Evolutionary conservation across 2,797 vertebrate species (phyloP), one percentile per base, ranked within the genome.

Genomic region (Gallinago stenura): DNA sequence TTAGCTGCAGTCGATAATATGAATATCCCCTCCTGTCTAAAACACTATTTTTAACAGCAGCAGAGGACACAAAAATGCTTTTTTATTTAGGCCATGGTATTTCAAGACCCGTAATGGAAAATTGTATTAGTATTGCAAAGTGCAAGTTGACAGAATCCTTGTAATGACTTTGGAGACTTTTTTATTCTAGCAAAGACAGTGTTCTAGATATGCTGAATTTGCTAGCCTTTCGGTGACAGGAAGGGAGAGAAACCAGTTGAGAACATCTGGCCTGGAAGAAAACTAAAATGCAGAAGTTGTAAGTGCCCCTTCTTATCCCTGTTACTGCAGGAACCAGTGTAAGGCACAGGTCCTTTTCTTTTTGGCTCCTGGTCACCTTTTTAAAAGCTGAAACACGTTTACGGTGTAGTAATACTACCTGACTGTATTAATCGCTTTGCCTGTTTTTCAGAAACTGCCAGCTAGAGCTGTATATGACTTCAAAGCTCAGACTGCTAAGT

Each of bases 401-500:
- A 31, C 35, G 24, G 6, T 65, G 6, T 4, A 65, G 33, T 35
- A 64, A 45, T 39, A 35, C 45, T 77, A 37, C 18, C 26, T 84
- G 71, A 91, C 50, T 75, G 28, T 54, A 87, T 82, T 97, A 89
- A 98, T 91, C 53, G 22, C 66, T 95, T 94, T 93, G 41, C 83
- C 94, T 97, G 1, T 83, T 93, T 98, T 98, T 98, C 98, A 99
- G 99, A 99, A 99, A 98, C 97, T 99, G 97, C 99, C 99, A 96
- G 99, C 99, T 91, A 99, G 98, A 98, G 99, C 99, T 97, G 99
- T 99, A 95, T 99, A 99, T 96, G 99, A 99, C 98, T 99, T 99
- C 98, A 99, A 99, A 98, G 99, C 99, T 98, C 99, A 99, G 97
- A 99, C 99, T n/a, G 98, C 99, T 97, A 99, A 99, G 99, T 99